Percentiles rank a stretch among this genome's conserved stretches.
These are phyloP conservation scores for Agrochola lychnidis DNA, from an alignment of 2,888 invertebrate species.

Conservation along the genomic window DNA sequence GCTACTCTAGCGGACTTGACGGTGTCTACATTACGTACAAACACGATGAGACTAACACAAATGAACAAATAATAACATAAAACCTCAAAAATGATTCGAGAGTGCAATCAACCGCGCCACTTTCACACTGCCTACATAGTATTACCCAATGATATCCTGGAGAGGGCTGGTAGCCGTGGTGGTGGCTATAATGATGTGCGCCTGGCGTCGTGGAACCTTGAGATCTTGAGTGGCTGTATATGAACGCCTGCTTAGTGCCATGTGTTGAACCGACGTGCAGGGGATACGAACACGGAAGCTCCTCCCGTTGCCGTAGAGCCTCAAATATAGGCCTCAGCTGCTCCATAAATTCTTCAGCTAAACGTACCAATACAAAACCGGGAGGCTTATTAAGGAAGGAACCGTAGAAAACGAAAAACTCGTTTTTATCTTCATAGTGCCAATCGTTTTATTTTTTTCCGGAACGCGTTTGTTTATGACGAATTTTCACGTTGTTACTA, in stretches of 20 bases:
- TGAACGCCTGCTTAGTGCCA: conserved; percentile 91
- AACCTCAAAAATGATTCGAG: conserved; percentile 75
- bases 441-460: conserved; percentile 82
- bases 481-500: conserved; percentile 80
- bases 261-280: conserved; percentile 95
- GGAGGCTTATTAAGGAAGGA: conserved; percentile 85
- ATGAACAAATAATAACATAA: conserved; percentile 72
- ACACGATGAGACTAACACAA: conserved; percentile 75
- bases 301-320: conserved; percentile 97
- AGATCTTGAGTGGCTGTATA: conserved; percentile 92
- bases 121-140: conserved; percentile 84
- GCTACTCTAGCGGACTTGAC: conserved; percentile 80
- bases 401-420: conserved; percentile 75
- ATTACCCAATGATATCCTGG: conserved; percentile 95
- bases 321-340: conserved; percentile 99
- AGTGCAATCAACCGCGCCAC: conserved; percentile 80
- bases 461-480: conserved; percentile 79
- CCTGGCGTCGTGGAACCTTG: conserved; percentile 92
- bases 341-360: conserved; percentile 98
- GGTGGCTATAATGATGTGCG: conserved; percentile 92
- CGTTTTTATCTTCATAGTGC: conserved; percentile 87
- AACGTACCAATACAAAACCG: conserved; percentile 88
- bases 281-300: conserved; percentile 97
- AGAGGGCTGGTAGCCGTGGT: conserved; percentile 93
- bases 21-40: conserved; percentile 76